Base-by-base conservation (phyloP, 2,113 vertebrate genomes). In the Salvator merianae region DNA sequence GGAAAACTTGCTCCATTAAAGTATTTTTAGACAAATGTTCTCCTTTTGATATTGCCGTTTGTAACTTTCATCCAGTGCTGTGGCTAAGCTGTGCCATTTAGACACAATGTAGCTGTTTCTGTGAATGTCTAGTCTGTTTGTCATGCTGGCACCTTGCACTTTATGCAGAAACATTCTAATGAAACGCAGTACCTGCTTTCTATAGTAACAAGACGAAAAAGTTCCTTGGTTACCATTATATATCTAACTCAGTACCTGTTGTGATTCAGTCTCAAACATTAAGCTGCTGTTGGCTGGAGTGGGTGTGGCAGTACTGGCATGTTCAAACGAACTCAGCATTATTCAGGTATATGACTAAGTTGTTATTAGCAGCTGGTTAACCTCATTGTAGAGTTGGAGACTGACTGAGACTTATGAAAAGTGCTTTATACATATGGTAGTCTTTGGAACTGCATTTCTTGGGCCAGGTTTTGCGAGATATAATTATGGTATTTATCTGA, bases 1-100 rank as follows among this genome's bases (percentile, higher is more conserved):
- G 88, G 88, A 85, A 88, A 90, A 89, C 87, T 90, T 86, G 83
- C 84, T 87, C 71, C 82, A 91, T 93, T 94, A 93, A 94, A 93
- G 66, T 91, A 92, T 93, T 94, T 93, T 90, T 88, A 89, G 88
- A 91, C 79, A 70, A 79, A 83, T 71, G 77, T 86, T 83, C 88
- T 91, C 86, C 47, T 89, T 90, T 87, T 86, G 55, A 55, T 84
- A 53, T 80, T 68, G 20, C 69, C 86, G 68, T 90, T 32, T 50
- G 85, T 68, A 7, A 66, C 26, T 86, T 72, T 74, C 32, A 36
- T 62, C 38, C 22, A 34, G 38, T 84, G 55, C 5, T 59, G 12
- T 14, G 9, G 16, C 69, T 38, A 28, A 75, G 18, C 55, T 20
- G 4, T 59, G 55, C 10, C 10, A 50, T 50, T 50, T 50, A 50